A percentile compares a stretch with the other conserved stretches of the same genome.
phyloP scores from a whole-genome alignment of 2,113 vertebrate genomes.

The Rhynchomys soricoides region DNA sequence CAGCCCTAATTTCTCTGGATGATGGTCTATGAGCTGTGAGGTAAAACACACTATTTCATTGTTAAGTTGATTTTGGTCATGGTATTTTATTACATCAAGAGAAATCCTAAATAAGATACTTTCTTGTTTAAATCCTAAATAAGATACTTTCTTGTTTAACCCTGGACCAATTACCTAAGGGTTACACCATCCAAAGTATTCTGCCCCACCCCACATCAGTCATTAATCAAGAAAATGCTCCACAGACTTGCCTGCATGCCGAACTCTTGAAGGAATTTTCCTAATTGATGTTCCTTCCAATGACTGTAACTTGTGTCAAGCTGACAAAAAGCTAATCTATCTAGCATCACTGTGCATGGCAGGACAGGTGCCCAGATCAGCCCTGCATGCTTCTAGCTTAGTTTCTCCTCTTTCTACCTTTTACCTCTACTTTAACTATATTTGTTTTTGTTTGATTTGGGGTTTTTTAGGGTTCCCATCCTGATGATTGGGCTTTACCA shows the following conservation, averaged over 20 bases:
- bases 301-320: not conserved
- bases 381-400: accelerated
- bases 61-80: not conserved
- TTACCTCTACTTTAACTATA: not conserved
- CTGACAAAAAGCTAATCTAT: not conserved
- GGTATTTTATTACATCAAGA: not conserved
- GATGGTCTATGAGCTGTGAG: not conserved
- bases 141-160: not conserved
- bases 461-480: not conserved
- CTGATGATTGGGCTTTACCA: not conserved
- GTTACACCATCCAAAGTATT: too few species aligned
- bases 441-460: not conserved
- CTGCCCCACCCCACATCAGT: not conserved
- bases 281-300: not conserved
- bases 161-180: not conserved
- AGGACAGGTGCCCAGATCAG: not conserved
- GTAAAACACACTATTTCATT: not conserved
- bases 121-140: not conserved
- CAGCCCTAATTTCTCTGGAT: not conserved
- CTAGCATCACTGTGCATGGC: not conserved
- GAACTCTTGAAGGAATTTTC: too few species aligned
- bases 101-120: not conserved
- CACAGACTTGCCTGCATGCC: not conserved
- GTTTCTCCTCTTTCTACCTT: not conserved
- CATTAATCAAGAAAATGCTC: not conserved